Evolutionary conservation across 92 coral and sea anemone species (phyloP).

Genomic region (Phenganax stokvisi): DNA sequence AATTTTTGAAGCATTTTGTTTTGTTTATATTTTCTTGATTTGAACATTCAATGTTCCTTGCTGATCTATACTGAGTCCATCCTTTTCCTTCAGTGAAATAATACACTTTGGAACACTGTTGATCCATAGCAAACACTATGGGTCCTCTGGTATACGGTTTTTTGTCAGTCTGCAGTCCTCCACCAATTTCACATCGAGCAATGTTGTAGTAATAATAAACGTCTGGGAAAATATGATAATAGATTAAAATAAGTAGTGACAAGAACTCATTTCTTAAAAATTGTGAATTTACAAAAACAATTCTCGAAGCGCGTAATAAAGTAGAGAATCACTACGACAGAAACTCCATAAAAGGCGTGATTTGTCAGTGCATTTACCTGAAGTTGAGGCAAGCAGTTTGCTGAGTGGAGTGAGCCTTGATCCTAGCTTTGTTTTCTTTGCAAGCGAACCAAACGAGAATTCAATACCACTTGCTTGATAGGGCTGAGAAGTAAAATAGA

Average conservation of each 20-base stretch:
- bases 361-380: not conserved
- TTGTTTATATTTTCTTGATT: not conserved
- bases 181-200: conserved; percentile 34
- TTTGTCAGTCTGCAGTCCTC: conserved; percentile 22
- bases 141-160: conserved; percentile 30
- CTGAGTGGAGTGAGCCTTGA: not conserved
- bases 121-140: conserved; percentile 18
- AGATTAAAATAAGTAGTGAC: not conserved
- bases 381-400: not conserved
- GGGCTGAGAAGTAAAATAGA: conserved; percentile 3
- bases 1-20: not conserved
- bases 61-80: conserved; percentile 11
- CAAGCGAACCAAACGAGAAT: conserved; percentile 14
- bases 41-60: conserved; percentile 16
- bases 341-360: not conserved
- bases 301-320: not conserved
- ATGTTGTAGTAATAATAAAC: conserved; percentile 33
- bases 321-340: no score
- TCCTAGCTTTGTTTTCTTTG: not conserved
- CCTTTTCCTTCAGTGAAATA: conserved; percentile 1
- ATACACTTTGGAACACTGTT: conserved; percentile 17
- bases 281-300: not conserved
- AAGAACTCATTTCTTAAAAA: not conserved
- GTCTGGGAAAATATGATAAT: not conserved
- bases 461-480: conserved; percentile 19